Percentiles rank a stretch among this genome's conserved stretches.
Evolutionary conservation across 1,140 invertebrate genomes (phyloP).

Genomic region (Drosophila asahinai): DNA sequence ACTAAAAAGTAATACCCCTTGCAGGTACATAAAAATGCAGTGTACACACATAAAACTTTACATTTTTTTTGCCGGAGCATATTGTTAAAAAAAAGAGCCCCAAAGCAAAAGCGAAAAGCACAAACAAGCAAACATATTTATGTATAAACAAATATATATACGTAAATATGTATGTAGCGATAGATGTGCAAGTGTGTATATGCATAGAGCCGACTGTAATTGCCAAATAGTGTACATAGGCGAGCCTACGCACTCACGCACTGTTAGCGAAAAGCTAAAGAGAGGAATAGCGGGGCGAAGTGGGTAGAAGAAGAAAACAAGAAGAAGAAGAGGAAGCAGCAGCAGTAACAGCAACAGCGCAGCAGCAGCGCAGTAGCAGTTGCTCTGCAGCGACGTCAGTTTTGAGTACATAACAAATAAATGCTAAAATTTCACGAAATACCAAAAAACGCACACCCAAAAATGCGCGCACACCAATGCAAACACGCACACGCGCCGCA

Average conservation of each 20-base stretch:
- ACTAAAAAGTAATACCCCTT: slow-evolving; percentile 13
- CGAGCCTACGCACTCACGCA: slow-evolving; percentile 70
- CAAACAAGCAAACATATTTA: slow-evolving; percentile 38
- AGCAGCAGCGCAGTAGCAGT: slow-evolving; percentile 36
- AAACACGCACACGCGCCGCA: slow-evolving; percentile 56
- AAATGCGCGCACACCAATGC: slow-evolving; percentile 55
- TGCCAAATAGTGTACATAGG: slow-evolving; percentile 79
- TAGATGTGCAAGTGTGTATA: slow-evolving; percentile 43
- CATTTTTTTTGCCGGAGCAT: slow-evolving; percentile 38
- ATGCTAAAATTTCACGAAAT: slow-evolving; percentile 81
- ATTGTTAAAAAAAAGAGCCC: slow-evolving; percentile 22
- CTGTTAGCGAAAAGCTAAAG: slow-evolving; percentile 19
- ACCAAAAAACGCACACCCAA: slow-evolving; percentile 76
- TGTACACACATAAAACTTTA: slow-evolving; percentile 64
- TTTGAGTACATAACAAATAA: slow-evolving; percentile 80
- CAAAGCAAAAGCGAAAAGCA: slow-evolving; percentile 36
- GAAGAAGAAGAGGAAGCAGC: slow-evolving; percentile 4
- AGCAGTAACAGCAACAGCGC: slow-evolving; percentile 38
- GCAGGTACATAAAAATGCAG: slow-evolving; percentile 66
- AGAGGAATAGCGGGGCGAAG: background rate
- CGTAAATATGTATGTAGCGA: slow-evolving; percentile 34
- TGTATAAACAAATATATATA: slow-evolving; percentile 27
- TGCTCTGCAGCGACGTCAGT: slow-evolving; percentile 55
- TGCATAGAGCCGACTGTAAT: slow-evolving; percentile 65
- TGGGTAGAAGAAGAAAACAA: background rate